Evolutionary conservation across 2,797 vertebrate species (phyloP).

Genomic region (Delichon dasypus): DNA sequence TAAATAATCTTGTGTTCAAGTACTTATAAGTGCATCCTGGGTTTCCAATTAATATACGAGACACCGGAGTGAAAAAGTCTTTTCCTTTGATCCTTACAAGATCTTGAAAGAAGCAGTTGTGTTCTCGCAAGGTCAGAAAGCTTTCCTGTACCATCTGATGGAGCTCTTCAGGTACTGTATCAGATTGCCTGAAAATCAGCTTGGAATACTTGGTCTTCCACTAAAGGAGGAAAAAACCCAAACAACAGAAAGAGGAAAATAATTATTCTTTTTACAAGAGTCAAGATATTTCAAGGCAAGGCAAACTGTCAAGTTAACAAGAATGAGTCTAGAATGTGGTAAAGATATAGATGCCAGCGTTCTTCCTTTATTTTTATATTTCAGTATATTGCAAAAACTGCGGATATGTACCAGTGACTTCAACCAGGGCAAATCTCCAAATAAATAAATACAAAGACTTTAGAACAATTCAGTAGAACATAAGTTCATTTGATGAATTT

Average conservation of each 20-base stretch:
- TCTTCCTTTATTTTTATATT: background rate
- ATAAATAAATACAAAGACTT: background rate
- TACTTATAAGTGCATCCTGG: constrained; percentile 95
- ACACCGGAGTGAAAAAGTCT: constrained; percentile 91
- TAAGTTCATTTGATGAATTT: background rate
- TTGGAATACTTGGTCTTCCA: constrained; percentile 93
- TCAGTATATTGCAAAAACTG: background rate
- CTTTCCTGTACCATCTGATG: constrained; percentile 85
- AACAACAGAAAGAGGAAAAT: background rate
- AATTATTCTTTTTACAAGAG: background rate
- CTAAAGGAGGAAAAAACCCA: constrained; percentile 64
- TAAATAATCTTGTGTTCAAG: constrained; percentile 93
- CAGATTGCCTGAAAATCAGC: constrained; percentile 82
- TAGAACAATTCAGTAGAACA: background rate
- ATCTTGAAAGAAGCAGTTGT: constrained; percentile 88
- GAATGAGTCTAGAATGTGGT: background rate
- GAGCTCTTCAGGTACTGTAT: constrained; percentile 79
- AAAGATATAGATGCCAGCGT: background rate
- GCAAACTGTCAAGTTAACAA: background rate
- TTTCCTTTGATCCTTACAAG: constrained; percentile 91
- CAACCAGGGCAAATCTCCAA: background rate
- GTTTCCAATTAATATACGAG: constrained; percentile 88
- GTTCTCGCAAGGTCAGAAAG: constrained; percentile 81
- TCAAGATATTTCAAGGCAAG: background rate
- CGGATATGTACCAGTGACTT: background rate